Conservation (phyloP, 2,888 invertebrate genomes). For the Metopia argyrocephala region DNA sequence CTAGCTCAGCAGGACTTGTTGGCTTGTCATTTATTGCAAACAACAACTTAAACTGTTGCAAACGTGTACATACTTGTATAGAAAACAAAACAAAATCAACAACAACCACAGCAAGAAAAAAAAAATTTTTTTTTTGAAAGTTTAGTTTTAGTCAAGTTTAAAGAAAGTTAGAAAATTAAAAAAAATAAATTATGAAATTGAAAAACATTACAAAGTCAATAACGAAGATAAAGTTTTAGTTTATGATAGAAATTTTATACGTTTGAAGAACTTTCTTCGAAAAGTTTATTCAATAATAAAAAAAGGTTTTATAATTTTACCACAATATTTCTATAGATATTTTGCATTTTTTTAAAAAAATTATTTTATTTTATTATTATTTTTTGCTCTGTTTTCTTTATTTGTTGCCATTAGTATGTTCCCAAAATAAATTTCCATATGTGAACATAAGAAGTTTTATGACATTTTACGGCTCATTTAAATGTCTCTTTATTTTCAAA, state of each 20-base stretch:
- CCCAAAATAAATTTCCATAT: neutral
- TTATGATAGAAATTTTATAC: too few species aligned
- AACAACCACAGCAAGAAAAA: neutral
- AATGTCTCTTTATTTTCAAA: conserved; percentile 25
- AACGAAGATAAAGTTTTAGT: neutral
- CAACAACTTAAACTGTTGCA: conserved; percentile 43
- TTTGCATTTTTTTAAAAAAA: neutral
- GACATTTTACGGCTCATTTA: conserved; percentile 54
- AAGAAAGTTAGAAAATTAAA: conserved; percentile 1
- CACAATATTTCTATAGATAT: neutral
- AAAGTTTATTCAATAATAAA: too few species aligned
- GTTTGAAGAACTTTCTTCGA: too few species aligned
- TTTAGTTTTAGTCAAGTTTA: conserved; percentile 23
- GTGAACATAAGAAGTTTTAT: conserved; percentile 3
- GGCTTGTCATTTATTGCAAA: conserved; percentile 45
- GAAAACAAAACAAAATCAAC: neutral
- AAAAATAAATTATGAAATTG: neutral
- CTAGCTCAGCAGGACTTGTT: conserved; percentile 59
- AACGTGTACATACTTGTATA: neutral
- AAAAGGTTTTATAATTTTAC: neutral
- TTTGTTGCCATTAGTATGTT: neutral
- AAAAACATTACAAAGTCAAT: neutral
- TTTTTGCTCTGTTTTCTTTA: neutral
- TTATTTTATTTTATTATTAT: conserved; percentile 9
- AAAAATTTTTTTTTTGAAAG: neutral